Evolutionary conservation across 2,797 vertebrate genomes (phyloP), one percentile per base, ranked within the genome.

Genomic region (Ciconia nigra): DNA sequence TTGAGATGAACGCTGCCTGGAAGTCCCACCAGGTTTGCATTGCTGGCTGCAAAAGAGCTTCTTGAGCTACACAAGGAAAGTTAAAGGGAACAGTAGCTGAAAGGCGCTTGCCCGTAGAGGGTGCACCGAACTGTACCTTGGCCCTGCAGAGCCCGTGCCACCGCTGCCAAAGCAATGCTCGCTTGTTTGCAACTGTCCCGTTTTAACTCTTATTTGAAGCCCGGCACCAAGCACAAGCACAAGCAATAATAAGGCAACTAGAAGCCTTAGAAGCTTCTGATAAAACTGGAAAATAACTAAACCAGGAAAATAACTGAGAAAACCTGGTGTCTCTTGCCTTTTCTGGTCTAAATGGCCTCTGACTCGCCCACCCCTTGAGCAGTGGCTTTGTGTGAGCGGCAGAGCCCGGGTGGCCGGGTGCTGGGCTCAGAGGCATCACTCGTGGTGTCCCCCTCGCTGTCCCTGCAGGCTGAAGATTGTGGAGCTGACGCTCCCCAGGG

Each of bases 401-500:
- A 15, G 5, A 59, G 35, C 49, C 2, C 0, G 0, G 67, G 12
- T 7, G 11, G 14, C 0, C 5, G 58, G 24, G 13, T 37, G 62
- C 31, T 20, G 83, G 7, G 46, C 42, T 41, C 11, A 1, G 82
- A n/a, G 17, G 31, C 35, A 9, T 21, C 58, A 5, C 70, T 9
- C 0, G 0, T 6, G 11, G 11, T 15, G 51, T 44, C 28, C 51
- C 78, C 42, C 18, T 11, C 0, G 0, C 39, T 78, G 55, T 72
- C 76, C 37, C 89, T 35, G 29, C 93, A 98, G 98, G 70, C 87
- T 98, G 73, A 95, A 74, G 18, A 95, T 97, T 0, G 39, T 95
- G 89, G 98, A 97, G 49, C 73, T 98, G 93, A 96, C 79, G 0
- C 91, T 98, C 18, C 98, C 98, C 70, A 87, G 89, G 72, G 88